phyloP scores from a whole-genome alignment of 2,113 vertebrate genomes.

The Pachyramphus minor region DNA sequence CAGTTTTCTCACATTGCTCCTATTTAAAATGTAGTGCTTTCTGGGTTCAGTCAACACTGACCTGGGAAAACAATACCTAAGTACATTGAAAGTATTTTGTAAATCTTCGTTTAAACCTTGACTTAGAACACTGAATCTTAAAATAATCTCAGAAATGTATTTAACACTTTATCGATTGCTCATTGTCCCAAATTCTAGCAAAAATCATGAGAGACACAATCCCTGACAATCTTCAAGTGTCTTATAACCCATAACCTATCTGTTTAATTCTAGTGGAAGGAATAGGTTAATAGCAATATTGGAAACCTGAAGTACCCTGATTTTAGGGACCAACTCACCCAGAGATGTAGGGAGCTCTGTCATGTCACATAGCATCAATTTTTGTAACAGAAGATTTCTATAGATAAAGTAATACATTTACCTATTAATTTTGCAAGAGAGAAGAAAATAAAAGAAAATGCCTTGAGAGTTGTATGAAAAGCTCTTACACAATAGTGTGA shows the following conservation, averaged over 20 bases:
- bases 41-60: neutral
- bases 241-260: neutral
- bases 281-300: neutral
- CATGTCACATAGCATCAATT: neutral
- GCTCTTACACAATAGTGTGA: neutral
- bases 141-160: neutral
- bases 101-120: too few species aligned
- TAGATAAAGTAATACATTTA: neutral
- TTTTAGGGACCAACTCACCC: neutral
- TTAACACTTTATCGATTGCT: neutral
- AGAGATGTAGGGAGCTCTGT: neutral
- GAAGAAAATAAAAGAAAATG: neutral
- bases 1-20: neutral
- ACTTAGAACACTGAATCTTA: neutral
- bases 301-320: neutral
- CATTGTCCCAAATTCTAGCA: neutral
- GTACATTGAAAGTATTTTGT: neutral
- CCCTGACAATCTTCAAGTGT: neutral
- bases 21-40: neutral
- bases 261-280: neutral
- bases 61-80: neutral
- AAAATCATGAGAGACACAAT: neutral
- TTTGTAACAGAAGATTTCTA: neutral
- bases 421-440: neutral
- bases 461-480: neutral